phyloP scores from a whole-genome alignment of 1,140 invertebrate genomes.

The Apis dorsata region DNA sequence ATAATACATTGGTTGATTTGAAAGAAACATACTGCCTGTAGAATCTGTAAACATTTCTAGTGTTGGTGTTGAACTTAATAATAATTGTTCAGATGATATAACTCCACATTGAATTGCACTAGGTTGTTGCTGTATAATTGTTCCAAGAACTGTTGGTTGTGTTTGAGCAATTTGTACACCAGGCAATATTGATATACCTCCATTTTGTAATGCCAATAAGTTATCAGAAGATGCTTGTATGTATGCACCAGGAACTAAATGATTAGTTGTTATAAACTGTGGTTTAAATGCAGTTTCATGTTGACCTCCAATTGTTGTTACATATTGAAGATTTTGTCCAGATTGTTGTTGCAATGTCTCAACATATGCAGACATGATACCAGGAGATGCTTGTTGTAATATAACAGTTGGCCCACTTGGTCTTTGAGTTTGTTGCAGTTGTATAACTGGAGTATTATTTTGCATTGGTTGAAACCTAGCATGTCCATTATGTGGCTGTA shows the following conservation, averaged over 20 bases:
- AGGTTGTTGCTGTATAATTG: slow-evolving; percentile 83
- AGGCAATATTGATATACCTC: slow-evolving; percentile 82
- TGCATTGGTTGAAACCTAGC: slow-evolving; percentile 71
- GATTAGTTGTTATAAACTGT: slow-evolving; percentile 82
- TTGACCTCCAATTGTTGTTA: slow-evolving; percentile 82
- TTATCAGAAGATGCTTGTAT: slow-evolving; percentile 84
- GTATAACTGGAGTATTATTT: slow-evolving; percentile 71
- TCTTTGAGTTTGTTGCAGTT: slow-evolving; percentile 71
- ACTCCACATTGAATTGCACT: slow-evolving; percentile 81
- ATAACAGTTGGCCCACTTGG: slow-evolving; percentile 82
- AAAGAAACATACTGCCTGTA: slow-evolving; percentile 85
- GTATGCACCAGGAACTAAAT: slow-evolving; percentile 83
- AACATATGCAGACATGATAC: slow-evolving; percentile 85
- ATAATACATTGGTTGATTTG: slow-evolving; percentile 88
- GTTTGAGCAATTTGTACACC: slow-evolving; percentile 80
- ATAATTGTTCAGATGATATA: slow-evolving; percentile 81
- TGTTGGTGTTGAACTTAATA: slow-evolving; percentile 84
- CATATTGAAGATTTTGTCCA: slow-evolving; percentile 86
- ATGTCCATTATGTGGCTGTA: slow-evolving; percentile 58
- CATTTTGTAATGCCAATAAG: slow-evolving; percentile 82
- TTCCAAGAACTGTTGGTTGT: slow-evolving; percentile 82
- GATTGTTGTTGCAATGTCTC: slow-evolving; percentile 84
- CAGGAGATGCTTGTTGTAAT: slow-evolving; percentile 84
- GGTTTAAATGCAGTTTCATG: slow-evolving; percentile 81
- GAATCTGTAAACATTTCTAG: slow-evolving; percentile 86